Base-by-base conservation (phyloP, 2,113 vertebrate genomes). In the Planiliza haematocheilus region DNA sequence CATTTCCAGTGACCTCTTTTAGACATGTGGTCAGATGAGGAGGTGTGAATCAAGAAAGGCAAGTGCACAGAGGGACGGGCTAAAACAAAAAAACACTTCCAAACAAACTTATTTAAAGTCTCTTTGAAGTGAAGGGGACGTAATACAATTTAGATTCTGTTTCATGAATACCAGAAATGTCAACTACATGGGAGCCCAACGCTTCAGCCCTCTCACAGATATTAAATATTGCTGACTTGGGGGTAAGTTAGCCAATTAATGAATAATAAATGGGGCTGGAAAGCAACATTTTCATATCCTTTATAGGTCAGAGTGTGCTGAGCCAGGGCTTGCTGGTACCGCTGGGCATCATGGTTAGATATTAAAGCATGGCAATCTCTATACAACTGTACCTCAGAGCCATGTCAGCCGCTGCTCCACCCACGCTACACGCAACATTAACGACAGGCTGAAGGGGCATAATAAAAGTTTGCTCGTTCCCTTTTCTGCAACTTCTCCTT, bases 211-310 rank as follows among this genome's bases (percentile, higher is more conserved):
- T 75, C 64, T 34, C 75, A 51, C 45, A 58, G 74, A 88, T 89
- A 90, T 90, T 86, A 91, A 88, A 93, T 90, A 92, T 81, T 87
- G 92, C 91, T 93, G 91, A 92, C 92, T 91, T 48, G 83, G 74
- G 89, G 86, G 81, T 88, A 88, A 75, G 84, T 75, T 83, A 41
- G 86, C 88, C 86, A 81, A 84, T 84, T 94, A 91, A 90, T 93
- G 88, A 92, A 93, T 91, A 89, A 93, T 93, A 88, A 88, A 92
- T 90, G 86, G 62, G 42, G 60, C 71, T 79, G 86, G 85, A 90
- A 91, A 70, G 62, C 83, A 82, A 81, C 71, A 88, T 89, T 85
- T 86, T 86, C 85, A 82, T 82, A 88, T 89, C 67, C 84, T 91
- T 91, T 92, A 88, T 90, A 85, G 88, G 90, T 89, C 89, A 82